Evolutionary conservation across 2,888 invertebrate genomes (phyloP), one percentile per base, ranked within the genome.

Genomic region (Frankliniella intonsa): DNA sequence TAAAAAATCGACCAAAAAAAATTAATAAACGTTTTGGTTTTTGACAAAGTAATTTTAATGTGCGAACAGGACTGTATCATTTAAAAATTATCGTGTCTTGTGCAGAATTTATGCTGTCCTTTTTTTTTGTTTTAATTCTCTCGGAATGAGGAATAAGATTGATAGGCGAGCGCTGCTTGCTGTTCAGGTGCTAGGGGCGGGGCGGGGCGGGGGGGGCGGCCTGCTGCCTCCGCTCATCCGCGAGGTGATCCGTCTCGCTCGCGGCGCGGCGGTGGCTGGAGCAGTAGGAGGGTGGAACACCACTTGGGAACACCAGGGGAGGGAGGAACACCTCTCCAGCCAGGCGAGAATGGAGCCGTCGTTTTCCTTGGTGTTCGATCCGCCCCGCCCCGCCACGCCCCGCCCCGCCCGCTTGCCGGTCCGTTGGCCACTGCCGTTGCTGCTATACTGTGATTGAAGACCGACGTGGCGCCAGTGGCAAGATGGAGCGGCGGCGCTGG

Each of bases 331-430:
- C 38, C 38, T 38, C 38, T 38, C 38, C 38, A 38, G 38, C 38
- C 7, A 69, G 69, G 69, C n/a, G 69, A 22, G 69, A 76, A 76
- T 76, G 69, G 69, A 76, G 22, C 25, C 25, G 69, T 69, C 17
- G 55, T 55, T 76, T n/a, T 76, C 69, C 69, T 76, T 62, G 9
- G 22, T 25, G 69, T 76, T 76, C 25, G 69, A 76, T 76, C 69
- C 69, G 25, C 19, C 38, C 38, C 38, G 38, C 38, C 38, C 38
- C 38, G 38, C 3, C 38, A 2, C 38, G 38, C 38, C 38, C 38
- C 38, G 38, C 38, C 38, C 3, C 5, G 38, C 38, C 3, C 5
- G 38, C 38, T 38, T 38, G 38, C 38, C 38, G 38, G 38, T 38
- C 38, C 38, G 38, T 38, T 38, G 38, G 38, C 38, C 38, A 38